Percentiles rank a stretch among this genome's conserved stretches.
Evolutionary conservation across 2,888 invertebrate species (phyloP).

Genomic region (Epinotia brunnichana): DNA sequence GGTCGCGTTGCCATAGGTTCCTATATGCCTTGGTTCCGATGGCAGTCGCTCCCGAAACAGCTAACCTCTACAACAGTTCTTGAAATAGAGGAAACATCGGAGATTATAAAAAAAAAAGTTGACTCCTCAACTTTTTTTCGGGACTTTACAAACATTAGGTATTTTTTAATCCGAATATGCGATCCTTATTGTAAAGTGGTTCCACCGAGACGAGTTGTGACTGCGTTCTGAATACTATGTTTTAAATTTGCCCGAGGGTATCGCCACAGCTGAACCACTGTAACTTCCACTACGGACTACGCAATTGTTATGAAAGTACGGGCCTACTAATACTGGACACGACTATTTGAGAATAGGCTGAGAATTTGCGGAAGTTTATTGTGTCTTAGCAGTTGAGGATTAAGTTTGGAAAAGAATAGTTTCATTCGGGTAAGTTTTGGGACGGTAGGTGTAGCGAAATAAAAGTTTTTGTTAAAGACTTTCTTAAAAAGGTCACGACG

Average conservation of each 20-base stretch:
- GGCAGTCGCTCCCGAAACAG: no score
- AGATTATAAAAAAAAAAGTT: no score
- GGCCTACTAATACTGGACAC: neutral
- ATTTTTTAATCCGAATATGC: neutral
- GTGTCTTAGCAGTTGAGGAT: neutral
- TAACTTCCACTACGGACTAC: neutral
- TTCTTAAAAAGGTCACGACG: neutral
- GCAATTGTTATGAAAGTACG: neutral
- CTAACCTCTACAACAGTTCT: no score
- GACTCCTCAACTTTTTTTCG: no score
- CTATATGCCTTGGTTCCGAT: no score
- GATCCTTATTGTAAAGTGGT: neutral
- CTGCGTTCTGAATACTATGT: neutral
- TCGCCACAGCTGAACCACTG: neutral
- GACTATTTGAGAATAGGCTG: neutral
- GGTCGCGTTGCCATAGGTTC: no score
- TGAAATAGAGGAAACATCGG: no score
- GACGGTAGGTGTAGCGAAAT: neutral
- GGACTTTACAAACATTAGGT: neutral
- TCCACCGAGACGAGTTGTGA: neutral
- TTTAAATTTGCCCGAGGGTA: neutral
- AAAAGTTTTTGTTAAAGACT: neutral
- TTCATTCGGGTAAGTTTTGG: conserved; percentile 1
- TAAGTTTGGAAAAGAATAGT: conserved; percentile 2
- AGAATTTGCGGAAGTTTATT: conserved; percentile 2